Base-by-base conservation (phyloP, 2,113 vertebrate genomes). In the Thomomys bottae region DNA sequence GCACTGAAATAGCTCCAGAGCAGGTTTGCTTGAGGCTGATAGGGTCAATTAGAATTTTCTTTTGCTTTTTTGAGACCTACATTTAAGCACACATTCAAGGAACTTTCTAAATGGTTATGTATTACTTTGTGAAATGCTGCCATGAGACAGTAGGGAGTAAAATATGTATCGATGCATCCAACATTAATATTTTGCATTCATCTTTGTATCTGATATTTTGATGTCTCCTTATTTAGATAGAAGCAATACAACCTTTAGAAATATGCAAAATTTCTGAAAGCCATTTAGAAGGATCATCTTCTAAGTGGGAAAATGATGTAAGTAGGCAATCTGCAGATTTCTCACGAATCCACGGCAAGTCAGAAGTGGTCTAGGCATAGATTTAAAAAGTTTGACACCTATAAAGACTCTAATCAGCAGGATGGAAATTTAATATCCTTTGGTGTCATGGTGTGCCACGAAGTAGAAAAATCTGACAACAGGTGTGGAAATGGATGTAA, bases 211-310 rank as follows among this genome's bases (percentile, higher is more conserved):
- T 79, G 24, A 64, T 38, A 78, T 45, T 68, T 84, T 84, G 70
- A 59, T 71, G 75, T 61, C 57, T 82, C 90, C 32, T 45, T 78
- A 64, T 49, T 68, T 23, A 84, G 12, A 38, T 3, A 38, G 49
- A 87, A 80, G 21, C 38, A 26, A 70, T 57, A 6, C 18, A 38
- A 20, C 34, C 21, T 61, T 83, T n/a, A 67, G 40, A 88, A 67
- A n/a, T 54, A 12, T 24, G 66, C 5, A 49, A 18, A 70, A 82
- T 38, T 95, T 86, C n/a, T 76, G 36, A 84, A 94, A 71, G 38
- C 63, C 28, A 54, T 71, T 76, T 79, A 61, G 5, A 89, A 76
- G 61, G 76, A 54, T 70, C n/a, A 77, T 42, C 67, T 82, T 34
- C 26, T 18, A 89, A 91, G 34, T 54, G 24, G 36, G 4, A 23